Evolutionary conservation across 2,888 invertebrate species (phyloP), one percentile per base, ranked within the genome.

Genomic region (Aleiodes leptofemur): DNA sequence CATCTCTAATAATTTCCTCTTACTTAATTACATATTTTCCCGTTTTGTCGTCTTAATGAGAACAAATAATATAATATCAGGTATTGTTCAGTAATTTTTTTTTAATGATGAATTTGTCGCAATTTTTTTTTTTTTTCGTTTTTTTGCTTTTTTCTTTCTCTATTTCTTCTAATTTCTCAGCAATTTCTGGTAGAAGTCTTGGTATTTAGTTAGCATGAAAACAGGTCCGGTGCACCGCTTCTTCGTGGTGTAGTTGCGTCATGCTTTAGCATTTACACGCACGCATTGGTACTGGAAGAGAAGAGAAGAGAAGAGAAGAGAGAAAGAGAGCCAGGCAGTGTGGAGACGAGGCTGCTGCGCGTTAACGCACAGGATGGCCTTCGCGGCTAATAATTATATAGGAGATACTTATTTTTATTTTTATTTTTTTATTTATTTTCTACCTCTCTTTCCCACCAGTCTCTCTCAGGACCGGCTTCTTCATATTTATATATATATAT

Each of bases 381-480:
- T 87, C 86, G 84, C 81, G 83, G 83, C 82, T 82, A 85, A 87
- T 86, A 86, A 87, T 87, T 86, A 85, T 82, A 84, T 83, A 83
- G 82, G 76, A 82, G 79, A 85, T 84, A 84, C 85, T 86, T 86
- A 72, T 55, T 56, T 53, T 16, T 16, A 85, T 55, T 56, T 6
- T 53, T 16, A 85, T 86, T 86, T 84, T 74, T 57, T 57, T 74
- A 78, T 75, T 74, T 78, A 76, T 74, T 61, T 70, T 66, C 61
- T 56, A 16, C 16, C 55, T 13, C 31, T 68, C 16, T 13, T 50
- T 31, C 34, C 64, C 43, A 50, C 31, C 48, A 43, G 64, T 23
- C 23, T 61, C 70, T 55, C 55, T 74, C 66, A 55, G 55, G 55
- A 55, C 55, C 55, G 23, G 55, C 55, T 61, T 55, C 74, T 34